Evolutionary conservation across 1,140 invertebrate species (phyloP).

Genomic region (Drosophila sp.): DNA sequence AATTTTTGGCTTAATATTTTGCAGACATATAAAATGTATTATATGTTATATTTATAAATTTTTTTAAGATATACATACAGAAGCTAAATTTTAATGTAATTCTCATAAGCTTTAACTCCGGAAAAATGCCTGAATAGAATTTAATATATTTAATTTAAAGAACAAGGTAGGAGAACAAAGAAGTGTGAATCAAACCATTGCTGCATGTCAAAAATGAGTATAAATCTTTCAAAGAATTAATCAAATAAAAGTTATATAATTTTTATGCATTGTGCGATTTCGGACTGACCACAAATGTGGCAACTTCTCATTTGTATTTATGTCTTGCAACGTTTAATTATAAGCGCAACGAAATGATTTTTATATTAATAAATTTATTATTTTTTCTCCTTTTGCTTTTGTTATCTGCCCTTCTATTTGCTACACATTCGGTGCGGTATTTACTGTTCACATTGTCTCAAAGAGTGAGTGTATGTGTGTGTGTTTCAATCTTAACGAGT

Average conservation of each 20-base stretch:
- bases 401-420: conserved; percentile 29
- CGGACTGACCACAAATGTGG: conserved; percentile 13
- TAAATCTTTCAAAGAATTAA: conserved; percentile 6
- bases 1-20: too few relatives aligned
- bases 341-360: conserved; percentile 28
- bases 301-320: conserved; percentile 40
- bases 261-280: conserved; percentile 33
- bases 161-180: neutral
- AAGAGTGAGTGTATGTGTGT: neutral
- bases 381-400: conserved; percentile 8
- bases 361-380: conserved; percentile 5
- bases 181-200: conserved; percentile 7
- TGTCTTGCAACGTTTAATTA: conserved; percentile 41
- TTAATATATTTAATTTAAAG: neutral
- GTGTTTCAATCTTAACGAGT: conserved; percentile 40
- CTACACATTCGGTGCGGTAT: conserved; percentile 34
- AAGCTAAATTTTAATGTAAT: too few relatives aligned
- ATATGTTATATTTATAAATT: too few relatives aligned
- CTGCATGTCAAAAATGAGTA: neutral
- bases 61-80: too few relatives aligned
- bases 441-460: conserved; percentile 25
- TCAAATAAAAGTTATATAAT: conserved; percentile 6
- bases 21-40: too few relatives aligned
- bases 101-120: neutral
- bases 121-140: conserved; percentile 5